Conservation (phyloP, 2,113 vertebrate species). For the Dicrurus megarhynchus region DNA sequence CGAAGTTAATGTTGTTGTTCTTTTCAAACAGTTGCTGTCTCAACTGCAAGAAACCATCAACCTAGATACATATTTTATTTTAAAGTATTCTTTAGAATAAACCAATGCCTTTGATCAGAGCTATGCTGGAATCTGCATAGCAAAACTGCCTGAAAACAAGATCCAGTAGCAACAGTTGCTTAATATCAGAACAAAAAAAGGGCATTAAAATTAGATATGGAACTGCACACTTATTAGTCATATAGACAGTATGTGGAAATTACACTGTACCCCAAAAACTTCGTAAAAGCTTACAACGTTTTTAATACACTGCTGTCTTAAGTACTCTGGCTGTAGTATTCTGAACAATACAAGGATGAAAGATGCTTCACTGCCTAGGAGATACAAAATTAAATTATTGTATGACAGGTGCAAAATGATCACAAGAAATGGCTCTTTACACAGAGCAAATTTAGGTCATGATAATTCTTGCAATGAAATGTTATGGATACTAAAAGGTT, state of each 20-base stretch:
- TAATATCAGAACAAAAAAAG: not conserved
- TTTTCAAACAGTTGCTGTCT: conserved; percentile 55
- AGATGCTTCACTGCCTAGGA: not conserved
- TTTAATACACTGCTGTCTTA: not conserved
- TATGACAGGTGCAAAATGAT: not conserved
- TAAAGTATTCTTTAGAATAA: conserved; percentile 22
- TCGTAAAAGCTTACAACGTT: not conserved
- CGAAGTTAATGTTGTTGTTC: conserved; percentile 56
- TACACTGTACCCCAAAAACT: not conserved
- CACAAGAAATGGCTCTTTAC: not conserved
- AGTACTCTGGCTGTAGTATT: not conserved
- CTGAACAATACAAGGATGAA: not conserved
- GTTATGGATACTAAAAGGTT: not conserved
- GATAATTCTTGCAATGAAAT: not conserved
- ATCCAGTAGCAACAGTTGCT: not conserved
- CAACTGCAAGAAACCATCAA: conserved; percentile 6
- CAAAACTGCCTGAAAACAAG: not conserved
- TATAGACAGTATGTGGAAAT: not conserved
- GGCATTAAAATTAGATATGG: not conserved
- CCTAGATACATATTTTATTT: conserved; percentile 65
- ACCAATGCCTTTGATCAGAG: conserved; percentile 43
- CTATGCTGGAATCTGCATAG: not conserved
- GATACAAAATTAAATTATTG: not conserved
- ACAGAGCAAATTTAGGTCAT: not conserved
- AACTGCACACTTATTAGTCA: not conserved